Evolutionary conservation across 2,797 vertebrate genomes (phyloP).

Genomic region (Microtus obscurus): DNA sequence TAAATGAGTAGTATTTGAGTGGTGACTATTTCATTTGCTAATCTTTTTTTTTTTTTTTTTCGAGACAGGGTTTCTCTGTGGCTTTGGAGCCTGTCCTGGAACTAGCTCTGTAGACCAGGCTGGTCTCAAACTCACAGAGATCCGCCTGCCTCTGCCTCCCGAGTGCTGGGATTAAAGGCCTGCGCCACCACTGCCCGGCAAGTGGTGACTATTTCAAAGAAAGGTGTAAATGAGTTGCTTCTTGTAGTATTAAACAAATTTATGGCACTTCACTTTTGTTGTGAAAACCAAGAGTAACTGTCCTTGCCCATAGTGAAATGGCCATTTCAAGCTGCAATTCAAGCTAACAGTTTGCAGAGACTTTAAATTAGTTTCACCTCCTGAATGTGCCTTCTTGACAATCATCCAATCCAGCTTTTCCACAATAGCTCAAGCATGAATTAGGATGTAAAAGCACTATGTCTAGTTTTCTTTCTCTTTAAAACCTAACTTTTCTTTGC

Average conservation of each 20-base stretch:
- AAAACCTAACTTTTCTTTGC: not conserved
- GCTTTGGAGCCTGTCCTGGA: too few species aligned
- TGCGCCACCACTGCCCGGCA: too few species aligned
- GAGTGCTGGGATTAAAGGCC: too few species aligned
- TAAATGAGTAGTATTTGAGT: not conserved
- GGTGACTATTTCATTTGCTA: rapidly evolving
- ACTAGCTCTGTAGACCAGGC: too few species aligned
- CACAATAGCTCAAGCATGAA: not conserved
- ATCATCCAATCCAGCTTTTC: not conserved
- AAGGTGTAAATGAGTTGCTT: rapidly evolving
- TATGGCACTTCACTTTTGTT: rapidly evolving
- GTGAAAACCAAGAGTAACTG: not conserved
- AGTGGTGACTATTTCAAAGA: rapidly evolving
- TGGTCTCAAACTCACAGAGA: too few species aligned
- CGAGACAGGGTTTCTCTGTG: too few species aligned
- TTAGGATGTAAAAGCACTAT: not conserved
- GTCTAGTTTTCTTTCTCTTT: not conserved
- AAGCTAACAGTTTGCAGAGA: not conserved
- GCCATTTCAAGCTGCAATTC: too few species aligned
- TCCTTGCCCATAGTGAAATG: not conserved
- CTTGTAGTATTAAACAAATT: rapidly evolving
- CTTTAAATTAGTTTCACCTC: not conserved
- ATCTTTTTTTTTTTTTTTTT: too few species aligned
- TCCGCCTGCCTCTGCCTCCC: too few species aligned
- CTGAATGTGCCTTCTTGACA: not conserved